A percentile compares a stretch with the other conserved stretches of the same genome.
Evolutionary conservation across 2,888 invertebrate genomes (phyloP).

Genomic region (Tholera decimalis): DNA sequence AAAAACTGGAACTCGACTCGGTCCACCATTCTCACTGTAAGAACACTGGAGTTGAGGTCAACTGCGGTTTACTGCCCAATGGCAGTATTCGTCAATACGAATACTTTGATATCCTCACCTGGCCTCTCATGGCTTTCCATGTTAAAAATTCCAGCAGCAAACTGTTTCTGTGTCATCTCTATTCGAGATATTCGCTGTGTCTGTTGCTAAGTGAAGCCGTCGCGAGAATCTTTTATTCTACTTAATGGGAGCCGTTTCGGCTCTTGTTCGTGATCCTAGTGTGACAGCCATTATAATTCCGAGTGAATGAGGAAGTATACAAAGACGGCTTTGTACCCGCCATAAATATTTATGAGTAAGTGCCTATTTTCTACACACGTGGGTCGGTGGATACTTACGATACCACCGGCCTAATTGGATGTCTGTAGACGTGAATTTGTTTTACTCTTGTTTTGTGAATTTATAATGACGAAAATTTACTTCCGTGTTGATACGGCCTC

Average conservation of each 20-base stretch:
- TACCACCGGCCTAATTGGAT: conserved; percentile 87
- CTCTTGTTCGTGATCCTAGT: conserved; percentile 88
- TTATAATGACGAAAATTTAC: conserved; percentile 69
- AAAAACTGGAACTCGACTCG: conserved; percentile 57
- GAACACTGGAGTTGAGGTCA: conserved; percentile 70
- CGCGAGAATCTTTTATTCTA: conserved; percentile 86
- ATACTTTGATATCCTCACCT: conserved; percentile 59
- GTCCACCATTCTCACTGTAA: conserved; percentile 66
- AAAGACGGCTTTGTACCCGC: conserved; percentile 87
- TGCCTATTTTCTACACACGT: conserved; percentile 88
- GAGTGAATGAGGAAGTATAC: conserved; percentile 88
- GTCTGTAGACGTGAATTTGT: conserved; percentile 86
- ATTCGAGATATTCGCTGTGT: conserved; percentile 82
- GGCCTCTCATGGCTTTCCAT: conserved; percentile 67
- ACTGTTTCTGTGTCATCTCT: conserved; percentile 83
- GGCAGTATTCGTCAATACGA: too few species aligned
- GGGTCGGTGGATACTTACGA: conserved; percentile 89
- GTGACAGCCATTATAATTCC: conserved; percentile 90
- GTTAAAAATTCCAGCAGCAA: conserved; percentile 77
- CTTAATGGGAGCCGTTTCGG: conserved; percentile 88
- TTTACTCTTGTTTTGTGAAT: conserved; percentile 79
- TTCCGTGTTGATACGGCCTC: conserved; percentile 59
- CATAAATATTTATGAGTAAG: conserved; percentile 90
- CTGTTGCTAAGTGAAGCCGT: conserved; percentile 88
- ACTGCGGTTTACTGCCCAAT: conserved; percentile 24